A percentile compares a stretch with the other conserved stretches of the same genome.
phyloP scores from a whole-genome alignment of 2,888 invertebrate genomes.

The Cerastis leucographa region DNA sequence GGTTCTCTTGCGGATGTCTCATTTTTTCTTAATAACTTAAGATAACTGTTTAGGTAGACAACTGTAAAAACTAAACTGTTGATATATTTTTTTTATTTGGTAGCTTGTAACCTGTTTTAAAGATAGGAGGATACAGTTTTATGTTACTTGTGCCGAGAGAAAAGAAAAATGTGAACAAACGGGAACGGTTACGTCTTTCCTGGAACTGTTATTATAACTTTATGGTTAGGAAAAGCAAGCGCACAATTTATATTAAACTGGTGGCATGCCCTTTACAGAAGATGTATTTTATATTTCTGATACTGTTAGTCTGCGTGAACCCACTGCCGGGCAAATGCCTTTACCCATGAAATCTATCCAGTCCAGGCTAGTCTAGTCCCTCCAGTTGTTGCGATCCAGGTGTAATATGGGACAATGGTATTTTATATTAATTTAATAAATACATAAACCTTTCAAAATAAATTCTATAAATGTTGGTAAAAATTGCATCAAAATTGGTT shows the following conservation, averaged over 20 bases:
- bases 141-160: background rate
- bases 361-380: no score
- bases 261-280: background rate
- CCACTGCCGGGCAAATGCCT: no score
- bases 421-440: background rate
- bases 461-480: background rate
- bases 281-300: background rate
- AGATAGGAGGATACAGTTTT: background rate
- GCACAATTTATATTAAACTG: no score
- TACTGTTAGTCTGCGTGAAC: no score
- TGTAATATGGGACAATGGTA: no score
- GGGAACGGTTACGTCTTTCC: background rate
- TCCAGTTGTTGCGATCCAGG: no score
- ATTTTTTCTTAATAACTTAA: no score
- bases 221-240: background rate
- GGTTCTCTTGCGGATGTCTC: no score
- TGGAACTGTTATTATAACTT: background rate
- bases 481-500: background rate
- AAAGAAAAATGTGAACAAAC: slow-evolving; percentile 9
- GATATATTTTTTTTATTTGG: no score
- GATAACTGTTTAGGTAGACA: no score
- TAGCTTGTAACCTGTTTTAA: background rate
- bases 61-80: no score
- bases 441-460: background rate
- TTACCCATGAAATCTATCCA: no score